phyloP scores from a whole-genome alignment of 2,888 invertebrate species.

The Harmothoe impar region DNA sequence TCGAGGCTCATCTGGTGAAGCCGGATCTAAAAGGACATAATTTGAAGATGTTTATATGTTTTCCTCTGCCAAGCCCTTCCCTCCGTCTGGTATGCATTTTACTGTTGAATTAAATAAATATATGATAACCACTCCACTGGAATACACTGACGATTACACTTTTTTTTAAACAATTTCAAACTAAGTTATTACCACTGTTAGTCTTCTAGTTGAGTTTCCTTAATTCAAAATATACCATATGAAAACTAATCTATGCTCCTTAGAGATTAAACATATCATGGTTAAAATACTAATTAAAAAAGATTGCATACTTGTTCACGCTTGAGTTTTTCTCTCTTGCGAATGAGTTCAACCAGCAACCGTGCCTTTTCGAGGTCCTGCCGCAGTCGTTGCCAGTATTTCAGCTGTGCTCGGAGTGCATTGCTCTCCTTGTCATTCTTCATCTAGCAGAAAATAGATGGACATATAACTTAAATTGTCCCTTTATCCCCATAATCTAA shows the following conservation, averaged over 20 bases:
- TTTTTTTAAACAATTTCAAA: no score
- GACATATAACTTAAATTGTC: background rate
- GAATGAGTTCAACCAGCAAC: conserved; percentile 95
- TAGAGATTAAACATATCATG: no score
- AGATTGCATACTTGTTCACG: conserved; percentile 86
- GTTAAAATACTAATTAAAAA: no score
- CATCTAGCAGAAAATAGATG: conserved; percentile 71
- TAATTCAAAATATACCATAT: no score
- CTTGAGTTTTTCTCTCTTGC: conserved; percentile 97
- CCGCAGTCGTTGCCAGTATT: conserved; percentile 96
- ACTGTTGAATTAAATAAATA: no score
- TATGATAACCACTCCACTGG: no score
- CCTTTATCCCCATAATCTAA: background rate
- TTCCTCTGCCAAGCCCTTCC: background rate
- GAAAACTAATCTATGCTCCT: no score
- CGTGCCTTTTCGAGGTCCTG: conserved; percentile 97
- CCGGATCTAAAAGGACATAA: conserved; percentile 75
- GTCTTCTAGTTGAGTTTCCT: no score
- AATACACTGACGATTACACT: no score
- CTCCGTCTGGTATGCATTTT: no score
- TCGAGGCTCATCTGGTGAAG: conserved; percentile 89
- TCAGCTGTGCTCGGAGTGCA: conserved; percentile 85
- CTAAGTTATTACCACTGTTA: no score
- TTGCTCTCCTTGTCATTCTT: conserved; percentile 81
- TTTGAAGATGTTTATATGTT: background rate